Base-by-base conservation (phyloP, 1,140 invertebrate species). In the Microplitis mediator region DNA sequence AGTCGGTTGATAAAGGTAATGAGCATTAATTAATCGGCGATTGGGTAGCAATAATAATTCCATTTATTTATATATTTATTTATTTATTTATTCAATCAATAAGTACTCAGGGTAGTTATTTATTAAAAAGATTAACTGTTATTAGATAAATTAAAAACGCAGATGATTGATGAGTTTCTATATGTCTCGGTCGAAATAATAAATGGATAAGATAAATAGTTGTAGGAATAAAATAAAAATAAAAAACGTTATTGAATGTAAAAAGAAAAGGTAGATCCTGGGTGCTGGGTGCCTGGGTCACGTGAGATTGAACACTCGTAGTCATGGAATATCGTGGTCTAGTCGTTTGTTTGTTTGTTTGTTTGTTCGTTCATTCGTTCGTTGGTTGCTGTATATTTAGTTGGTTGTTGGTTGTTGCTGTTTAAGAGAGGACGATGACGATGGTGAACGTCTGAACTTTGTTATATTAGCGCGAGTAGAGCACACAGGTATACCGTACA, bases 361-460 rank as follows among this genome's bases (percentile, higher is more conserved):
- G 23, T 23, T 23, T 2, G 23, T 23, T 23, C 56, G 23, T 31
- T 61, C 35, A 2, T 23, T 23, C 56, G 23, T 31, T 61, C 35
- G 39, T 62, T 32, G 4, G 13, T 69, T 52, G 4, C 6, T 9
- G 39, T 45, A 3, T 45, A 45, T 45, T 45, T 45, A 45, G 39
- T 45, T 45, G 6, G 39, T 39, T 39, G 36, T 39, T 39, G 36
- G 54, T 64, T 54, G 14, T 32, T 51, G 69, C 11, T 60, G 62
- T 4, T 68, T 66, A 50, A 63, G 8, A 58, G 32, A 6, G 34
- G 58, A 39, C 45, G 36, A 66, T 56, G 65, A 58, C 54, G 78
- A 77, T 71, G 78, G 77, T 81, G 79, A 80, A 81, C 77, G 80
- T 74, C 71, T 81, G 80, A 81, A 81, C 80, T 81, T 81, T 81